These are phyloP conservation scores for Magallana nippona DNA, from an alignment of 2,888 invertebrate genomes.

Conservation along the genomic window DNA sequence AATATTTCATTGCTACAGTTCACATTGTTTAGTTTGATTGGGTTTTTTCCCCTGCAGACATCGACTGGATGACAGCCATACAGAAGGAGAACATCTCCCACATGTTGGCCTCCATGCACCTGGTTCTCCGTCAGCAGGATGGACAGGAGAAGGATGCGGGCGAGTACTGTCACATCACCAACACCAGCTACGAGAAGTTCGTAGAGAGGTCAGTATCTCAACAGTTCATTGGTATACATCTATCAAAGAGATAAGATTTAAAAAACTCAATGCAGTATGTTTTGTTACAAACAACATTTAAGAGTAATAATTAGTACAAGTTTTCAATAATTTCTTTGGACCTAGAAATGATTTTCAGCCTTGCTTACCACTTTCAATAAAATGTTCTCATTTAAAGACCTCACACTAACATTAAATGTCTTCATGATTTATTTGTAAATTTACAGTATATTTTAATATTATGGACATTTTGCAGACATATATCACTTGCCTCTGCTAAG, in stretches of 20 bases:
- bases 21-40: not conserved
- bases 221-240: not conserved
- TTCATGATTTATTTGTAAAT: no score
- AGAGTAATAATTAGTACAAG: no score
- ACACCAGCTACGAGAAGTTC: conserved; percentile 79
- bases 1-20: no score
- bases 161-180: conserved; percentile 77
- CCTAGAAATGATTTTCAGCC: no score
- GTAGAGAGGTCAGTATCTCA: conserved; percentile 75
- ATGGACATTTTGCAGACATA: conserved; percentile 68
- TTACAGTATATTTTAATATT: no score
- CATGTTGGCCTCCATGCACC: conserved; percentile 79
- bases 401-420: no score
- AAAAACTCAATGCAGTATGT: no score
- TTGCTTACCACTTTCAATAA: no score
- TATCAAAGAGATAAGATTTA: no score
- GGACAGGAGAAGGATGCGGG: conserved; percentile 74
- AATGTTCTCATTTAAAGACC: no score
- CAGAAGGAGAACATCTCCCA: conserved; percentile 79
- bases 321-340: no score
- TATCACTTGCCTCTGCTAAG: conserved; percentile 71
- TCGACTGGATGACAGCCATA: conserved; percentile 74
- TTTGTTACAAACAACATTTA: no score
- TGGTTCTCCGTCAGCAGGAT: conserved; percentile 77
- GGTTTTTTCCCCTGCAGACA: conserved; percentile 53